phyloP scores from a whole-genome alignment of 2,797 vertebrate species.

The Holocentrus rufus region DNA sequence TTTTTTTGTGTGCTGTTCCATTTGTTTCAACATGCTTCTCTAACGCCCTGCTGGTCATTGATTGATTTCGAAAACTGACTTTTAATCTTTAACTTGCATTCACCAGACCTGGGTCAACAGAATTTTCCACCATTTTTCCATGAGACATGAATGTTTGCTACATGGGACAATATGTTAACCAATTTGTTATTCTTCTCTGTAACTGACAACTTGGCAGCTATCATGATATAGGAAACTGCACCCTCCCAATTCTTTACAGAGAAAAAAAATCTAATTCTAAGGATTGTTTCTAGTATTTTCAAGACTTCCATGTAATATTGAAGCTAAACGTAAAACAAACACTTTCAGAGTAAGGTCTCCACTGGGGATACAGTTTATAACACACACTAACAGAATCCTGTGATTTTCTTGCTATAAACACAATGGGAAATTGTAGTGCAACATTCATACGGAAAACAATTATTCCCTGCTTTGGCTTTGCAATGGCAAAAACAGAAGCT shows the following conservation, averaged over 20 bases:
- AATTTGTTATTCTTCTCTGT: background rate
- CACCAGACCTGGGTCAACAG: background rate
- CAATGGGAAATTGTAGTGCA: background rate
- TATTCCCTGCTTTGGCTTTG: background rate
- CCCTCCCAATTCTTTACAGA: background rate
- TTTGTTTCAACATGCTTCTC: background rate
- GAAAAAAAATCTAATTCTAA: background rate
- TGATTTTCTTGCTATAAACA: background rate
- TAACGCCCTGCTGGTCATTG: background rate
- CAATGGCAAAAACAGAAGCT: background rate
- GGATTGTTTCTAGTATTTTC: background rate
- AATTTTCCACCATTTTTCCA: background rate
- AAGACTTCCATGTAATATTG: background rate
- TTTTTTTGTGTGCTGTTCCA: background rate
- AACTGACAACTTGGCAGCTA: background rate
- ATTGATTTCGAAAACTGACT: background rate
- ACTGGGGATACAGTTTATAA: background rate
- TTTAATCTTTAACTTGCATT: background rate
- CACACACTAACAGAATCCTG: background rate
- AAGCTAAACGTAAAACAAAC: background rate
- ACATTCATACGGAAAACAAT: background rate
- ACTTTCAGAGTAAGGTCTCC: background rate
- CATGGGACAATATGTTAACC: background rate
- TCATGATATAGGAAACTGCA: background rate
- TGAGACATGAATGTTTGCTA: background rate